Conservation (phyloP, 1,140 invertebrate species). For the Oryzaephilus surinamensis region DNA sequence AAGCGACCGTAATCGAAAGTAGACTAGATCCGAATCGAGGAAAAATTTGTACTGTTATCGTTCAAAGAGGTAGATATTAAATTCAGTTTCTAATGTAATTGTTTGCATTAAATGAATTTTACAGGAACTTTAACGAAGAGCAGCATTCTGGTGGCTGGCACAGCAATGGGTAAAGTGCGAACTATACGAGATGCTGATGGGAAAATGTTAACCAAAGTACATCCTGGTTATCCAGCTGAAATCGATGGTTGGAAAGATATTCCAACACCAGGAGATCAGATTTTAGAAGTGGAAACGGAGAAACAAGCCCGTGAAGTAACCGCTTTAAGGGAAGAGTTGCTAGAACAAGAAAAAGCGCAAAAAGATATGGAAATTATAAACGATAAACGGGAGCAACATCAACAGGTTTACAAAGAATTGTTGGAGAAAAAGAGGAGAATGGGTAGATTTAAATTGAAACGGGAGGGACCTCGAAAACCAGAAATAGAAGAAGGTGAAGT, state of each 20-base stretch:
- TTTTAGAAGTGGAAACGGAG: conserved; percentile 63
- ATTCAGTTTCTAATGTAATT: background rate
- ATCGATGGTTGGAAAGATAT: conserved; percentile 82
- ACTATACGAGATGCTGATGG: conserved; percentile 76
- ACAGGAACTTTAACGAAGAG: conserved; percentile 71
- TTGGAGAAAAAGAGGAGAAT: conserved; percentile 51
- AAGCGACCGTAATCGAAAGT: conserved; percentile 87
- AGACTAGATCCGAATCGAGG: conserved; percentile 61
- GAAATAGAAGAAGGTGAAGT: conserved; percentile 40
- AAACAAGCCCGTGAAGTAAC: conserved; percentile 58
- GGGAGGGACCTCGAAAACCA: conserved; percentile 45
- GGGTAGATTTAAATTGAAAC: conserved; percentile 44
- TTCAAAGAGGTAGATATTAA: conserved; percentile 56
- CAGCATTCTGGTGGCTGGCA: conserved; percentile 70
- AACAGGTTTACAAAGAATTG: conserved; percentile 52
- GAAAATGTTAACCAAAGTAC: conserved; percentile 51
- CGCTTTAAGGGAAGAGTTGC: conserved; percentile 45
- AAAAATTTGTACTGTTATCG: conserved; percentile 77
- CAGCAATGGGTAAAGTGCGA: conserved; percentile 74
- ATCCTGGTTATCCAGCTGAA: conserved; percentile 74
- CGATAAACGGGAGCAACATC: conserved; percentile 57
- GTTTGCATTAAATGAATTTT: background rate
- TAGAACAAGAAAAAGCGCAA: conserved; percentile 49
- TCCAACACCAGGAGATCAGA: conserved; percentile 76
- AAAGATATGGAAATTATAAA: conserved; percentile 51